Conservation (phyloP, 1,140 invertebrate genomes). For the Nylanderia fulva region DNA sequence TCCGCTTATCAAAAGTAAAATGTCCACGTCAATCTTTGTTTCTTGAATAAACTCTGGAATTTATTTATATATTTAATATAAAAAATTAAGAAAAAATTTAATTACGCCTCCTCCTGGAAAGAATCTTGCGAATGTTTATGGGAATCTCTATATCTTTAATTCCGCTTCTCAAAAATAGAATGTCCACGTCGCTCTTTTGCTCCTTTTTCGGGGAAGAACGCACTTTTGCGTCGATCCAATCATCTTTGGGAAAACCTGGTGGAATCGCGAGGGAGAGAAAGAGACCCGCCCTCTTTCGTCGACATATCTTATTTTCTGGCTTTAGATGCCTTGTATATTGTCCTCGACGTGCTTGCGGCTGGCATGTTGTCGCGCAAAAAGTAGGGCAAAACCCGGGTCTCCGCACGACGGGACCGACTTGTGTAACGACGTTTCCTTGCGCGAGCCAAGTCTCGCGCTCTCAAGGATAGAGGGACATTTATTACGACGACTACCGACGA, state of each 20-base stretch:
- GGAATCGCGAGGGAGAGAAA: not conserved
- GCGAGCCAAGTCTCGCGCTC: constrained; percentile 36
- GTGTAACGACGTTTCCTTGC: constrained; percentile 36
- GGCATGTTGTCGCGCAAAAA: constrained; percentile 53
- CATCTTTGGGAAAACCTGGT: not conserved
- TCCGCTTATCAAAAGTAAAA: too few species aligned
- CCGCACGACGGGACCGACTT: constrained; percentile 48
- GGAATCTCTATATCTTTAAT: too few species aligned
- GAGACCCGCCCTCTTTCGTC: not conserved
- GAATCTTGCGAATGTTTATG: too few species aligned
- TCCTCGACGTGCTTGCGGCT: constrained; percentile 37
- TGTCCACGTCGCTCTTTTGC: not conserved
- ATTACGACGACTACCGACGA: constrained; percentile 60
- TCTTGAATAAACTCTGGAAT: too few species aligned
- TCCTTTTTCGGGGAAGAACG: not conserved
- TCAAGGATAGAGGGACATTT: constrained; percentile 56
- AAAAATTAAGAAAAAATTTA: too few species aligned
- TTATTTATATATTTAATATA: too few species aligned
- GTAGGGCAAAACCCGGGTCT: constrained; percentile 39
- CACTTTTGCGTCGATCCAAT: not conserved
- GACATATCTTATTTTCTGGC: constrained; percentile 41
- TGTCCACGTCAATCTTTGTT: too few species aligned
- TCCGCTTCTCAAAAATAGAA: not conserved
- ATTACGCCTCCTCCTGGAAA: too few species aligned
- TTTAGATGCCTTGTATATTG: constrained; percentile 43